Evolutionary conservation across 2,113 vertebrate genomes (phyloP).

Genomic region (Noturus placidus): DNA sequence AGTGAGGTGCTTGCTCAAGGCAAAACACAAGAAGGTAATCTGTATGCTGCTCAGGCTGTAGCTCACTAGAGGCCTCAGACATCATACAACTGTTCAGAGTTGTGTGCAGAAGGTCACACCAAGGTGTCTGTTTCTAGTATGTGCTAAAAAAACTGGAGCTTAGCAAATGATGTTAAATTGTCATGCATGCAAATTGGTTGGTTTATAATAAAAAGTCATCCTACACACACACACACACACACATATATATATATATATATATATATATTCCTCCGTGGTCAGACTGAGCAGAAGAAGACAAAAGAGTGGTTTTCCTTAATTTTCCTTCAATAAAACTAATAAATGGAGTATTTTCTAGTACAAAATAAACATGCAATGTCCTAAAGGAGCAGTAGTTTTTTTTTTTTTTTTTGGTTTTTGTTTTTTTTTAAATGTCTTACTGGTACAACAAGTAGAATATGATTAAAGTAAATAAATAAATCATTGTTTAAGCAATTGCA

Average conservation of each 20-base stretch:
- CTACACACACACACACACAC: too few species aligned
- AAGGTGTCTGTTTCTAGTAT: not conserved
- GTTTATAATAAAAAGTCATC: not conserved
- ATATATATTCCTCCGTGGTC: not conserved
- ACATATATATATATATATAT: too few species aligned
- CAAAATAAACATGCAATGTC: not conserved
- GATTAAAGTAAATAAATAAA: not conserved
- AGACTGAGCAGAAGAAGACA: not conserved
- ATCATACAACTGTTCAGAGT: not conserved
- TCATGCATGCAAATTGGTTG: not conserved
- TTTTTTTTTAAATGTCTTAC: not conserved
- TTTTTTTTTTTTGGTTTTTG: too few species aligned
- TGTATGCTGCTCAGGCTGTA: constrained; percentile 4
- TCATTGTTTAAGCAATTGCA: not conserved
- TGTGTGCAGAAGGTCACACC: not conserved
- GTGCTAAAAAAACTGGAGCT: not conserved
- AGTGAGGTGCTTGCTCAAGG: not conserved
- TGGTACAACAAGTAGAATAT: not conserved
- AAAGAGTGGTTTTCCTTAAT: not conserved
- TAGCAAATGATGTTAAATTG: not conserved
- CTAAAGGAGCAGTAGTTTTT: not conserved
- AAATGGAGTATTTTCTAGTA: not conserved
- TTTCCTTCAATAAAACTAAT: not conserved
- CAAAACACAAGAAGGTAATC: not conserved
- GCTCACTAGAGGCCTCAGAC: constrained; percentile 19